Conservation (phyloP, 2,888 invertebrate genomes). For the Microctonus aethiopoides region DNA sequence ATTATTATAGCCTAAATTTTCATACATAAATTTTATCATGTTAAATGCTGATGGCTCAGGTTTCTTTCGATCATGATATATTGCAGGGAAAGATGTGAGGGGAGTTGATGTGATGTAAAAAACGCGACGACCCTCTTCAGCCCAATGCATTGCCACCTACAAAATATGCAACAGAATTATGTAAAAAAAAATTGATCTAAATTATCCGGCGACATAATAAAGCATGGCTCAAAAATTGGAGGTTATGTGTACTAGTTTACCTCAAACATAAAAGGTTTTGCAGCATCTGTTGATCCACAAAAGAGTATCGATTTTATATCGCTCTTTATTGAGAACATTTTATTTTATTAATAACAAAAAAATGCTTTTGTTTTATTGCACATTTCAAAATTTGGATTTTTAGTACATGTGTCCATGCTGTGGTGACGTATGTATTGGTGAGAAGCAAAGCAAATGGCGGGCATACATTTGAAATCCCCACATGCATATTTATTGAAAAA, state of each 20-base stretch:
- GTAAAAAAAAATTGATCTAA: not conserved
- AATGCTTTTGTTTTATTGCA: too few species aligned
- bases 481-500: not conserved
- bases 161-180: not conserved
- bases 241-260: slow-evolving; percentile 49
- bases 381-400: not conserved
- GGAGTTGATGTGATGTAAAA: slow-evolving; percentile 55
- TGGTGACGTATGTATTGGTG: not conserved
- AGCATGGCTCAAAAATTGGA: not conserved
- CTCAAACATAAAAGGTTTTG: slow-evolving; percentile 58
- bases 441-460: not conserved
- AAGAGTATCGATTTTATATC: slow-evolving; percentile 48
- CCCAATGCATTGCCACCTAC: slow-evolving; percentile 61
- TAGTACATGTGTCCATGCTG: not conserved
- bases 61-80: slow-evolving; percentile 57
- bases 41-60: slow-evolving; percentile 52
- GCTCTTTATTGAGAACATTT: slow-evolving; percentile 37
- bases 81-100: slow-evolving; percentile 53
- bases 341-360: not conserved
- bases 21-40: slow-evolving; percentile 62
- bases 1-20: too few species aligned
- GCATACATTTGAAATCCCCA: not conserved
- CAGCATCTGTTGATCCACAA: slow-evolving; percentile 48
- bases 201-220: not conserved
- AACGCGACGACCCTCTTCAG: slow-evolving; percentile 57